Conservation (phyloP, 1,140 invertebrate species). For the Drosophila santomea region DNA sequence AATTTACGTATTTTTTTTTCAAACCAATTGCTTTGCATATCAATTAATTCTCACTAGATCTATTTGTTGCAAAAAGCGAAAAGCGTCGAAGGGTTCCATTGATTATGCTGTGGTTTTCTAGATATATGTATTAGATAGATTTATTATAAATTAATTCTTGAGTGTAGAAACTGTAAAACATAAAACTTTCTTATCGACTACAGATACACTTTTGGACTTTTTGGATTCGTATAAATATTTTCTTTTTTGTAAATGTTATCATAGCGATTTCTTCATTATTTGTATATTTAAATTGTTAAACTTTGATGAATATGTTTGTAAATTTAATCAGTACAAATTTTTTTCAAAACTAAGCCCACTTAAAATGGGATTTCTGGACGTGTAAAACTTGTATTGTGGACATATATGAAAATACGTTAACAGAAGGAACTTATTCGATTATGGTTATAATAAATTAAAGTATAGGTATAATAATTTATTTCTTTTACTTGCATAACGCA, state of each 20-base stretch:
- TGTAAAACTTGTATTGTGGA: neutral
- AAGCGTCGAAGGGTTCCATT: constrained; percentile 63
- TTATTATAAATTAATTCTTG: constrained; percentile 64
- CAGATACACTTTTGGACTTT: constrained; percentile 41
- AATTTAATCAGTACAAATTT: constrained; percentile 76
- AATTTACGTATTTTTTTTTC: constrained; percentile 58
- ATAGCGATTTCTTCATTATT: constrained; percentile 33
- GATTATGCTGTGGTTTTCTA: constrained; percentile 65
- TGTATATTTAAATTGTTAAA: constrained; percentile 53
- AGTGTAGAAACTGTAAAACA: constrained; percentile 65
- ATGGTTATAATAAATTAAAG: too few relatives aligned
- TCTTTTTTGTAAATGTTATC: constrained; percentile 55
- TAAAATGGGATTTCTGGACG: constrained; percentile 3
- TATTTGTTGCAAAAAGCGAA: constrained; percentile 63
- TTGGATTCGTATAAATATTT: constrained; percentile 32
- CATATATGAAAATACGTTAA: too few relatives aligned
- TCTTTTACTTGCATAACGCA: too few relatives aligned
- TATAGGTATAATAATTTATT: too few relatives aligned
- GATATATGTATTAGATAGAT: constrained; percentile 31
- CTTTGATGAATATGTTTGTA: constrained; percentile 48
- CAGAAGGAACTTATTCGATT: neutral
- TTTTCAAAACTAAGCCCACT: constrained; percentile 36
- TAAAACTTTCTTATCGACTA: constrained; percentile 59
- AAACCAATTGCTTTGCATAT: constrained; percentile 68
- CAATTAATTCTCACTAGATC: constrained; percentile 40